These are phyloP conservation scores for Cheilosia grossa DNA, from an alignment of 2,888 invertebrate species.

Conservation along the genomic window DNA sequence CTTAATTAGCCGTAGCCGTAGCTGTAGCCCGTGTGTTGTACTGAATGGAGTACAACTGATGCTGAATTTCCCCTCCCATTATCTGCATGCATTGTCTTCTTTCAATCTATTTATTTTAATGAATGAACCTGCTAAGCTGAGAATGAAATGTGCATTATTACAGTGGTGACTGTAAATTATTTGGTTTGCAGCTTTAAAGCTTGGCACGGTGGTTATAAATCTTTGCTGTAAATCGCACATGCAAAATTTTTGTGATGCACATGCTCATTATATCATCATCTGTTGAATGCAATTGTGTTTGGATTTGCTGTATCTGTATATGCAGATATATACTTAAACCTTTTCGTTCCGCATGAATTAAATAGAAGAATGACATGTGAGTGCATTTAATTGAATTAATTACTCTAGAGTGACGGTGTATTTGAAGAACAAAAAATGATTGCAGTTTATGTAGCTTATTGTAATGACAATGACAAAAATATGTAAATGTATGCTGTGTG, in stretches of 20 bases:
- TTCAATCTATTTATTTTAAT: slow-evolving; percentile 55
- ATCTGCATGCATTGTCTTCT: slow-evolving; percentile 41
- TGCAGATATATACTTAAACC: background rate
- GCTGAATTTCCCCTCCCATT: slow-evolving; percentile 16
- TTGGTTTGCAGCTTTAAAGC: background rate
- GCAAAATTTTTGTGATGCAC: slow-evolving; percentile 16
- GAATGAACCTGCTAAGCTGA: slow-evolving; percentile 39
- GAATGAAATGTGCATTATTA: slow-evolving; percentile 14
- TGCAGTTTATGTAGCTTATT: background rate
- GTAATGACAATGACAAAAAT: background rate
- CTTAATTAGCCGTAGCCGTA: slow-evolving; percentile 63
- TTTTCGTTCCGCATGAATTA: slow-evolving; percentile 34
- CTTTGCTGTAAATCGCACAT: slow-evolving; percentile 29
- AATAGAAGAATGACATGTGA: slow-evolving; percentile 8
- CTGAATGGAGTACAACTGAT: slow-evolving; percentile 39
- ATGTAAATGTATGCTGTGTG: background rate
- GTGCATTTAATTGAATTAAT: slow-evolving; percentile 33
- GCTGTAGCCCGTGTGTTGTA: slow-evolving; percentile 7
- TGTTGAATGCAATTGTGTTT: slow-evolving; percentile 22
- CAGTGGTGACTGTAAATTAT: slow-evolving; percentile 11
- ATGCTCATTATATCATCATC: slow-evolving; percentile 29
- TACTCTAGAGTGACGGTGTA: background rate
- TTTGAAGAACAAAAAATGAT: slow-evolving; percentile 6
- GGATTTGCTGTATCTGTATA: background rate
- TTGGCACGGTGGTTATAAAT: background rate